phyloP scores from a whole-genome alignment of 2,797 vertebrate species.

The Chiloscyllium punctatum region DNA sequence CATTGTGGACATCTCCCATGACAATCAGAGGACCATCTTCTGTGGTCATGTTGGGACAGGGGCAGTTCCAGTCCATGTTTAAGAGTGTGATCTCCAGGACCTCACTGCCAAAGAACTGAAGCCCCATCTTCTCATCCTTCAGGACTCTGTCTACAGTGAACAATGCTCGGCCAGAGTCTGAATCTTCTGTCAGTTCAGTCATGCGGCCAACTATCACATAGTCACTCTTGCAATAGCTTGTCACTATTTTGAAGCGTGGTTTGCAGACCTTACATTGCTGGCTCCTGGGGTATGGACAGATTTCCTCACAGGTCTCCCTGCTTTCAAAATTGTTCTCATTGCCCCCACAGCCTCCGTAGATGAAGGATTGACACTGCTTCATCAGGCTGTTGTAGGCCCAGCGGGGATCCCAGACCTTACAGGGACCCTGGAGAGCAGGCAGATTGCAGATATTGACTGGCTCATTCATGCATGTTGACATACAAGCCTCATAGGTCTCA shows the following conservation, averaged over 20 bases:
- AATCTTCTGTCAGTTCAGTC: conserved; percentile 78
- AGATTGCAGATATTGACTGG: conserved; percentile 73
- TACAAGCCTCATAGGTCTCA: conserved; percentile 76
- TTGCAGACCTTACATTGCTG: conserved; percentile 83
- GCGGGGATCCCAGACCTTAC: conserved; percentile 82
- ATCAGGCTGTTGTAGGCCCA: conserved; percentile 82
- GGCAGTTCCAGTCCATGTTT: conserved; percentile 92
- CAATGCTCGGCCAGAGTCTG: conserved; percentile 77
- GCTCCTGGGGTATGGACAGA: conserved; percentile 79
- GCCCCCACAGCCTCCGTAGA: conserved; percentile 87
- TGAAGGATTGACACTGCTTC: conserved; percentile 81
- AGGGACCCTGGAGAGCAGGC: conserved; percentile 81
- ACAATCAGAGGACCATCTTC: conserved; percentile 82
- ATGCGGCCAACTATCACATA: conserved; percentile 86
- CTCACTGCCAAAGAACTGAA: conserved; percentile 84
- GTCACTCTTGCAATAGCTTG: conserved; percentile 90
- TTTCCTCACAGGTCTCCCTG: conserved; percentile 82
- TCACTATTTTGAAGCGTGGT: conserved; percentile 83
- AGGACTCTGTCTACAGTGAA: conserved; percentile 87
- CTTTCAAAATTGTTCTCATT: conserved; percentile 95
- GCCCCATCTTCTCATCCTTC: conserved; percentile 96
- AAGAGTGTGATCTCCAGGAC: conserved; percentile 86
- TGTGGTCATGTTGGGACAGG: conserved; percentile 85
- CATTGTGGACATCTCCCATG: conserved; percentile 84
- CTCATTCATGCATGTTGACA: conserved; percentile 78